Evolutionary conservation across 2,113 vertebrate genomes (phyloP).

Genomic region (Apteryx mantelli): DNA sequence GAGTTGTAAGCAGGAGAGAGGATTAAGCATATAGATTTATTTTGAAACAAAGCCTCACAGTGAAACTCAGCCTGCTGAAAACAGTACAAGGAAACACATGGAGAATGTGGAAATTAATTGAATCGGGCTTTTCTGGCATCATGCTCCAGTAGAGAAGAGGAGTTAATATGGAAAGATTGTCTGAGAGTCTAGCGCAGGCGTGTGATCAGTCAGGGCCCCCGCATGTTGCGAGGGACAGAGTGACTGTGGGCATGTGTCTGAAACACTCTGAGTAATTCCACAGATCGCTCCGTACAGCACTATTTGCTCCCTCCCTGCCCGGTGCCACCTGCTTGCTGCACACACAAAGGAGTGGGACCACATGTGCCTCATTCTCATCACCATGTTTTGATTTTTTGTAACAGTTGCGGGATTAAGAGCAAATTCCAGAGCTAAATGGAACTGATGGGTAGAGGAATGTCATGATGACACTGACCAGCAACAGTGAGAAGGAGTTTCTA

Average conservation of each 20-base stretch:
- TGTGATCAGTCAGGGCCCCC: not conserved
- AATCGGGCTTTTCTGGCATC: not conserved
- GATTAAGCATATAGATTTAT: conserved; percentile 3
- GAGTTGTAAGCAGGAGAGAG: conserved; percentile 25
- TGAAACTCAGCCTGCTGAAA: not conserved
- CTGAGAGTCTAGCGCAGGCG: accelerated
- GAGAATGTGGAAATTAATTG: not conserved
- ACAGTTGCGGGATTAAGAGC: not conserved
- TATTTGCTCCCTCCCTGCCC: not conserved
- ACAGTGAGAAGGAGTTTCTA: not conserved
- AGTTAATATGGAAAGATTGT: not conserved
- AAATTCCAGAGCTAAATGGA: not conserved
- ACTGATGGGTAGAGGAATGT: not conserved
- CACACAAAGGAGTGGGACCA: not conserved
- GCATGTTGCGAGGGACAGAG: accelerated
- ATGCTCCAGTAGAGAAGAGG: not conserved
- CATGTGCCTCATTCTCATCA: not conserved
- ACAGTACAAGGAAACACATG: not conserved
- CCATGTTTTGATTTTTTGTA: not conserved
- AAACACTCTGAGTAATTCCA: not conserved
- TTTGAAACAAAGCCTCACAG: conserved; percentile 24
- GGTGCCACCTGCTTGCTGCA: accelerated
- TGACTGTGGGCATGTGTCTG: accelerated
- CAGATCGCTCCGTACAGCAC: accelerated
- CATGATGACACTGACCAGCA: not conserved